Evolutionary conservation across 2,113 vertebrate species (phyloP).

Genomic region (Numenius arquata): DNA sequence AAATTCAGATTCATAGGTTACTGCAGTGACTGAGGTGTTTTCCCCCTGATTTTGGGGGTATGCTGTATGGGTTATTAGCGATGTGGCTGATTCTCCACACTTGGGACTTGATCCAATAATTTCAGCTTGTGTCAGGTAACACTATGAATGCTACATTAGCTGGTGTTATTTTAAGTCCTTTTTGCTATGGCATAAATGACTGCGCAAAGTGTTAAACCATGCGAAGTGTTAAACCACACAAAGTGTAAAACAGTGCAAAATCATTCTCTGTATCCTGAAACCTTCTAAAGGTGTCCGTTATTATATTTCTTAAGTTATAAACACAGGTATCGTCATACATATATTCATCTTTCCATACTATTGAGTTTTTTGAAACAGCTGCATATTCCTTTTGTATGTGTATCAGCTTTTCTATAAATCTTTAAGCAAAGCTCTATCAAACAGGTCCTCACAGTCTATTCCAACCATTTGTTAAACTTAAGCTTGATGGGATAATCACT

Average conservation of each 20-base stretch:
- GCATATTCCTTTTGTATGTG: neutral
- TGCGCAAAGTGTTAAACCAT: neutral
- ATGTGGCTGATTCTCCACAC: neutral
- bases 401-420: neutral
- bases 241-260: neutral
- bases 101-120: neutral
- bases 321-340: neutral
- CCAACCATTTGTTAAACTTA: neutral
- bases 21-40: neutral
- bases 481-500: neutral
- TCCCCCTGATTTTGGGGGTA: neutral
- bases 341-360: neutral
- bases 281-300: neutral
- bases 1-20: neutral
- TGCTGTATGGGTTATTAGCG: neutral
- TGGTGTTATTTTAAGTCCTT: neutral
- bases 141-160: neutral
- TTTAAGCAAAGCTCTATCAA: neutral
- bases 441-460: neutral
- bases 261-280: neutral
- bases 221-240: neutral
- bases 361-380: neutral
- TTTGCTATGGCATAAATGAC: neutral
- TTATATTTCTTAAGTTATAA: neutral
- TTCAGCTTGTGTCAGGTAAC: neutral